These are phyloP conservation scores for Glareola pratincola DNA, from an alignment of 2,113 vertebrate species.

Conservation along the genomic window DNA sequence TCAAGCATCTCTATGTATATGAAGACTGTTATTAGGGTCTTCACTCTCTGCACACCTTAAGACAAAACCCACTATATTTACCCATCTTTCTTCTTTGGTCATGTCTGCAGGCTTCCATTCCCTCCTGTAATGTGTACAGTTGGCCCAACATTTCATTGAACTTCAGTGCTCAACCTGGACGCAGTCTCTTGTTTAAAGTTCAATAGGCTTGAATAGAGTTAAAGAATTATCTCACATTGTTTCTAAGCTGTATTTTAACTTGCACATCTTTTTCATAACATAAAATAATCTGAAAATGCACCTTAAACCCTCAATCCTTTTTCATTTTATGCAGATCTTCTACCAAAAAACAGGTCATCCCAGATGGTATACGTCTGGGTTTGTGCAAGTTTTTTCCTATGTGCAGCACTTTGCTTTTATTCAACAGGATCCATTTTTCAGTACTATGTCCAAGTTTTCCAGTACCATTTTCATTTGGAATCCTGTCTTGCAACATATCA, in stretches of 20 bases:
- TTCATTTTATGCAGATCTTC: background rate
- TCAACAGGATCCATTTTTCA: background rate
- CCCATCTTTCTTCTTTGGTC: background rate
- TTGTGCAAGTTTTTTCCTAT: background rate
- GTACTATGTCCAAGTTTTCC: background rate
- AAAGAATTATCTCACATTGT: background rate
- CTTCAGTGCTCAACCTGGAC: background rate
- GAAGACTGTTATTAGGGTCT: background rate
- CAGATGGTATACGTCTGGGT: background rate
- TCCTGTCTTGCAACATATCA: background rate
- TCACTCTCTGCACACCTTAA: background rate
- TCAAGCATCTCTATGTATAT: background rate
- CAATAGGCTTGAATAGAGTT: background rate
- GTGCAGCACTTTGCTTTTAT: background rate
- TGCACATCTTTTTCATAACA: background rate
- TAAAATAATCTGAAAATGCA: background rate
- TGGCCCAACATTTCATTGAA: background rate
- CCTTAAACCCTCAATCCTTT: background rate
- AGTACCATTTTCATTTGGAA: background rate
- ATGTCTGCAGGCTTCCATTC: fast-evolving
- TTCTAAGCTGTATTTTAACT: background rate
- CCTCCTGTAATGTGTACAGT: background rate
- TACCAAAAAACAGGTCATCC: background rate
- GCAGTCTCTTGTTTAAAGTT: background rate
- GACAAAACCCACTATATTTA: background rate